phyloP scores from a whole-genome alignment of 1,140 invertebrate species.

The Atta colombica region DNA sequence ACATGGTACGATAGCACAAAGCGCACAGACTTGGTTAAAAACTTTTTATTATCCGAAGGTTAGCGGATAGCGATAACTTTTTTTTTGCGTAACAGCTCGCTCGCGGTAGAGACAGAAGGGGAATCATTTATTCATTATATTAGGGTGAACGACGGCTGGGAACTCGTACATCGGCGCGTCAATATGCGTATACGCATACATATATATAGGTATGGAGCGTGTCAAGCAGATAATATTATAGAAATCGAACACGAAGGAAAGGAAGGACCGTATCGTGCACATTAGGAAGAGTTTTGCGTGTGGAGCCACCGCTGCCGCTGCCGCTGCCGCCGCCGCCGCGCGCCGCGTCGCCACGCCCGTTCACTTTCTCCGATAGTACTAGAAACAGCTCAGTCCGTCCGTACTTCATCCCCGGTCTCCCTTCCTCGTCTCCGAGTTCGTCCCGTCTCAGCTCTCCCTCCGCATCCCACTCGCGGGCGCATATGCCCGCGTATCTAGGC shows the following conservation, averaged over 20 bases:
- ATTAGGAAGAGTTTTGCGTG: conserved; percentile 68
- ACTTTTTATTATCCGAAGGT: conserved; percentile 27
- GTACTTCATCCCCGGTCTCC: conserved; percentile 7
- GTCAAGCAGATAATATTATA: conserved; percentile 40
- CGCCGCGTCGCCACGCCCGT: conserved; percentile 70
- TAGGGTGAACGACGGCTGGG: conserved; percentile 24
- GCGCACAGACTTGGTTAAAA: conserved; percentile 3
- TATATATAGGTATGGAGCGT: neutral
- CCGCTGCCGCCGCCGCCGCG: neutral
- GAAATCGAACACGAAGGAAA: conserved; percentile 48
- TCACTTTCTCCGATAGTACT: conserved; percentile 82
- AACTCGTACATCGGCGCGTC: conserved; percentile 2
- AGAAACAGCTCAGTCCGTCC: conserved; percentile 65
- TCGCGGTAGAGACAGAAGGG: neutral
- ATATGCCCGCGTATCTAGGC: conserved; percentile 81
- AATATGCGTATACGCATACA: neutral
- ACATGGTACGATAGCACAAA: too few relatives aligned
- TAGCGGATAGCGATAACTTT: neutral
- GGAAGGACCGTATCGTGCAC: conserved; percentile 38
- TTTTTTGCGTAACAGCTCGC: neutral
- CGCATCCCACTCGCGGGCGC: conserved; percentile 47
- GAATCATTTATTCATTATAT: conserved; percentile 53
- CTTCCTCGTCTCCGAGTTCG: conserved; percentile 26
- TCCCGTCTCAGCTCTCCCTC: conserved; percentile 34
- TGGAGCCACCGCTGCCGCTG: neutral